Base-by-base conservation (phyloP, 2,797 vertebrate species). In the Cottoperca gobio region DNA sequence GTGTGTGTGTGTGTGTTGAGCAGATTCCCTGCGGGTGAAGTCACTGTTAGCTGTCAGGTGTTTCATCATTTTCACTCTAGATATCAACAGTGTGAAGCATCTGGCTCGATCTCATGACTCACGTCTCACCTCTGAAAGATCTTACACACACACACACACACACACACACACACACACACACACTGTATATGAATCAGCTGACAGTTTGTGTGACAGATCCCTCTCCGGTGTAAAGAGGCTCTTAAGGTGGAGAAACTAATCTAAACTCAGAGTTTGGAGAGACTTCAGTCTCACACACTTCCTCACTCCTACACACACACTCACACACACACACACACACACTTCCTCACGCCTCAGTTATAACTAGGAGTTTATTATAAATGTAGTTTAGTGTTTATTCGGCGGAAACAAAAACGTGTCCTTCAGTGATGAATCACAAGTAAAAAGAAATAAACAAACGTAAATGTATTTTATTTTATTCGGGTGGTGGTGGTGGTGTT, bases 281-380 rank as follows among this genome's bases (percentile, higher is more conserved):
- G 21, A 37, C 26, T 21, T 23, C 8, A 33, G 6, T 42, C 40
- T 63, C 99, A 84, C 31, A 55, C 39, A 64, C 62, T 31, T 67
- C 45, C 64, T 63, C 69, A 72, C 61, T 77, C 52, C 45, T n/a
- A 45, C n/a, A 46, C 23, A 31, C 23, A 53, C 17, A 52, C 63
- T n/a, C 26, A 45, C 17, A 62, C 2, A 21, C 40, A 42, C 16
- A 59, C 21, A 23, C 6, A 39, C 33, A 58, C 3, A 14, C 39
- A 14, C 14, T 7, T 31, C 6, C 31, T 31, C 31, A 31, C 31
- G 31, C 31, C n/a, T 16, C 7, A 6, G 31, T 35, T 11, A 35
- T 35, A 11, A 54, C 33, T 4, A 46, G 43, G 43, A 46, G 43
- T 46, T 10, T n/a, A 19, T 10, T 46, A n/a, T 46, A 11, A 33